Conservation (phyloP, 35 echinoderm and acorn worm species). For the Strongylocentrotus purpuratus region DNA sequence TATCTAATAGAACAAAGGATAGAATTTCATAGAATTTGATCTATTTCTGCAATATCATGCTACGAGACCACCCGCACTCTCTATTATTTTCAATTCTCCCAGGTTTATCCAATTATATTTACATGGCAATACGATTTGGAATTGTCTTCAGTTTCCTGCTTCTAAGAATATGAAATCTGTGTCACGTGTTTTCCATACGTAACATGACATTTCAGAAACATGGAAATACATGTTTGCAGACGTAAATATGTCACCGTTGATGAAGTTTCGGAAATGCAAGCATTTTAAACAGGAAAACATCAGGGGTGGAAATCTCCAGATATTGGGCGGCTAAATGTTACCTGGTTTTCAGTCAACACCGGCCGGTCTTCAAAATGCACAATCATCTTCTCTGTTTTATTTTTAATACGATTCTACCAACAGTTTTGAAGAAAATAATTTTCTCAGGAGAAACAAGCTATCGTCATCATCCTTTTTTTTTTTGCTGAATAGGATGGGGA, state of each 20-base stretch:
- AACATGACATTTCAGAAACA: not conserved
- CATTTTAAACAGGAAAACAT: not conserved
- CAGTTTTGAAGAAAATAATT: too few relatives aligned
- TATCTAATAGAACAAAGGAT: too few relatives aligned
- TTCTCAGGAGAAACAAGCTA: too few relatives aligned
- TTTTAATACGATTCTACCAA: too few relatives aligned
- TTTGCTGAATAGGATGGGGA: too few relatives aligned
- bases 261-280: not conserved
- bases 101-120: not conserved
- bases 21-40: too few relatives aligned
- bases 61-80: not conserved
- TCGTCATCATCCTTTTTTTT: too few relatives aligned
- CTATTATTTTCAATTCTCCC: not conserved
- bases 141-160: not conserved
- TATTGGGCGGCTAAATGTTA: slow-evolving; percentile 8
- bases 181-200: not conserved
- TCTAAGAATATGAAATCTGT: not conserved
- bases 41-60: too few relatives aligned
- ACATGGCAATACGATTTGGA: not conserved
- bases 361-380: not conserved
- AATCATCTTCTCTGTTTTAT: not conserved
- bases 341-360: not conserved
- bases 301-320: not conserved
- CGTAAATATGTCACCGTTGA: not conserved
- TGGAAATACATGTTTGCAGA: not conserved